Evolutionary conservation across 1,140 invertebrate genomes (phyloP), one percentile per base, ranked within the genome.

Genomic region (Laupala kohalensis): DNA sequence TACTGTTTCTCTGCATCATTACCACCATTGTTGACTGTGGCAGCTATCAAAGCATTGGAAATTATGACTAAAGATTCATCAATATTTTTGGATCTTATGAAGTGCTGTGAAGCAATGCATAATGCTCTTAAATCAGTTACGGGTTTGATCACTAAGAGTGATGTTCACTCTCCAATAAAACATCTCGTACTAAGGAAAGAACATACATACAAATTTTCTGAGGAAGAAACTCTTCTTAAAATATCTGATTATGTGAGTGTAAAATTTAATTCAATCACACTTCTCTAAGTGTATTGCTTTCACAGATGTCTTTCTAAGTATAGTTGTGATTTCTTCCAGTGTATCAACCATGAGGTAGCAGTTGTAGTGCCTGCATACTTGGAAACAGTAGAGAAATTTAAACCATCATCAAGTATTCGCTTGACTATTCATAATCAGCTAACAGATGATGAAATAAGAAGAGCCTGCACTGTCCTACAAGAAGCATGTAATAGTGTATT

Each of bases 1-100:
- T 99, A 99, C 79, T 98, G 96, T 80, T 99, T 99, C 80, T 99
- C 96, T 9, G 97, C 97, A 13, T 98, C 97, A 0, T 80, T 95
- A 63, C 96, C 97, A 5, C 97, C 97, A 4, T 86, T 98, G 78
- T 80, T 98, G 74, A 91, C 95, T 25, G 86, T 92, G 37, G 92
- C 92, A 2, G 95, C 94, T 15, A 92, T 91, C 69, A 85, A 85
- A 19, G 89, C 93, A 0, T 78, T 97, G 5, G 86, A 91, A 69
- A 85, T 91, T 0, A 86, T 96, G 74, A 87, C 94, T 77, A 79
- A 86, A 25, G 83, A 90, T 69, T 88, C 89, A 0, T 73, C 84
- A 72, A 83, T 90, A 63, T 86, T 92, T 72, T 62, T 75, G 3
- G 81, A 85, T 30, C 78, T 92, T 0, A 83, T 85, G 68, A 75